These are phyloP conservation scores for Oreochromis tanganicae DNA, from an alignment of 2,113 vertebrate species.

Conservation along the genomic window DNA sequence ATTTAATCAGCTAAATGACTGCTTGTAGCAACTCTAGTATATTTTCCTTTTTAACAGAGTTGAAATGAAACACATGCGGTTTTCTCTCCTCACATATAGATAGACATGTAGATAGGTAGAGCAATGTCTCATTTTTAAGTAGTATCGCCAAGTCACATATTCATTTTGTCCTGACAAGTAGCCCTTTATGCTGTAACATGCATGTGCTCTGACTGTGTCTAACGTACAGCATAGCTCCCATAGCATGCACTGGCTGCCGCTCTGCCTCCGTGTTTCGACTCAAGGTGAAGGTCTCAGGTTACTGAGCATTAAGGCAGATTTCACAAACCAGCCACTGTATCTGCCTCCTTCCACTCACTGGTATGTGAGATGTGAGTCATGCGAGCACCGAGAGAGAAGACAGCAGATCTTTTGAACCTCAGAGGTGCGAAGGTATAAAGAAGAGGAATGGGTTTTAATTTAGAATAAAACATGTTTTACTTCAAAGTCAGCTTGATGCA, in stretches of 20 bases:
- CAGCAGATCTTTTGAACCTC: not conserved
- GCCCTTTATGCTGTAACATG: conserved; percentile 9
- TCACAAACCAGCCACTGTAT: conserved; percentile 60
- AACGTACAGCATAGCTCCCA: not conserved
- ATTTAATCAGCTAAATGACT: not conserved
- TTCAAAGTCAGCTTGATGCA: not conserved
- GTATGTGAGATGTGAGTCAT: conserved; percentile 18
- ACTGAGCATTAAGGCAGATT: conserved; percentile 30
- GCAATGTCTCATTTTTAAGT: not conserved
- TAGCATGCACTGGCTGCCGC: conserved; percentile 1
- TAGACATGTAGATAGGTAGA: not conserved
- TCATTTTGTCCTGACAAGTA: conserved; percentile 12
- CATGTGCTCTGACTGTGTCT: not conserved
- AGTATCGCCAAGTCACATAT: not conserved
- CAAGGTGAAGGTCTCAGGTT: conserved; percentile 57
- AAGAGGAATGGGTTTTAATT: not conserved
- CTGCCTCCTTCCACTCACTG: conserved; percentile 30
- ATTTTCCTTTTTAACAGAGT: not conserved
- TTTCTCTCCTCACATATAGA: not conserved
- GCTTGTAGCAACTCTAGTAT: not conserved
- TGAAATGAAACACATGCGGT: not conserved
- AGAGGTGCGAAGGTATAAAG: not conserved
- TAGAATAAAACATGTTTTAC: not conserved
- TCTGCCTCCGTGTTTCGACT: conserved; percentile 25
- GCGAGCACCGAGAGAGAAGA: not conserved